phyloP scores from a whole-genome alignment of 2,797 vertebrate genomes.

The Pantherophis alleghaniensis region DNA sequence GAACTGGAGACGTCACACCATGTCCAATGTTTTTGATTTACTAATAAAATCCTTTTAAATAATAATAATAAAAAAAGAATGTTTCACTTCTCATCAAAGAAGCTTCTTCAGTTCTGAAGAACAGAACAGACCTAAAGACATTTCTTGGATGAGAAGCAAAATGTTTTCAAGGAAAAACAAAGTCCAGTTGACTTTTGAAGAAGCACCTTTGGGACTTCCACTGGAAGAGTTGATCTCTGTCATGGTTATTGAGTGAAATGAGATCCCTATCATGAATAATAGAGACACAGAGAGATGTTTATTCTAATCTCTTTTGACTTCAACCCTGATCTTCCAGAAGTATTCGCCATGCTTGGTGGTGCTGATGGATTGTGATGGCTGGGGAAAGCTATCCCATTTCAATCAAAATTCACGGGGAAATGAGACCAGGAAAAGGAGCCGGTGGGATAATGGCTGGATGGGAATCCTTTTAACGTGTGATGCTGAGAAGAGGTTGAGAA shows the following conservation, averaged over 20 bases:
- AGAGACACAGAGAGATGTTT: neutral
- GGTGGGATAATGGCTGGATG: conserved; percentile 30
- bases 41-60: too few species aligned
- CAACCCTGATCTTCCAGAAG: neutral
- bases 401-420: neutral
- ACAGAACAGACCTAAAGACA: too few species aligned
- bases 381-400: neutral
- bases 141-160: too few species aligned
- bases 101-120: too few species aligned
- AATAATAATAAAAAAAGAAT: too few species aligned
- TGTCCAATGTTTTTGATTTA: too few species aligned
- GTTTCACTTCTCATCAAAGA: too few species aligned
- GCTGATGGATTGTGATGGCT: neutral
- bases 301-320: neutral
- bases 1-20: too few species aligned
- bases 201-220: neutral
- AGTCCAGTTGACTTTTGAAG: neutral
- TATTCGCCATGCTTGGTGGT: neutral
- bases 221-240: neutral
- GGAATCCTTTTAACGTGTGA: neutral
- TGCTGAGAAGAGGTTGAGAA: neutral
- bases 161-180: too few species aligned
- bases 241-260: neutral
- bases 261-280: neutral
- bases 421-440: neutral